These are phyloP conservation scores for Deilephila elpenor DNA, from an alignment of 2,888 invertebrate genomes.

Conservation along the genomic window DNA sequence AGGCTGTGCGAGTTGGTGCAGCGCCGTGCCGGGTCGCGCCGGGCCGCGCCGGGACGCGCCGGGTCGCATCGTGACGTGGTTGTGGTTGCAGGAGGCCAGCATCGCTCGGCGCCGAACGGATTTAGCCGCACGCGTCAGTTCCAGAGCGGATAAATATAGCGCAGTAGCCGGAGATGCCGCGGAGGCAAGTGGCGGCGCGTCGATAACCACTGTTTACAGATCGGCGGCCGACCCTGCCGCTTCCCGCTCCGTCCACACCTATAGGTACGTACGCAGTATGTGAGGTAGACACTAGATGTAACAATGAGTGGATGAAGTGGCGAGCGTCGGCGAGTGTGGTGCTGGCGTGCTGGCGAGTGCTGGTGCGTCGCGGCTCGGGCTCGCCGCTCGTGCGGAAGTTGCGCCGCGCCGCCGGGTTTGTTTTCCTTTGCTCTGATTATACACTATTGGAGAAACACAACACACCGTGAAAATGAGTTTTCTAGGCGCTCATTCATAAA, in stretches of 20 bases:
- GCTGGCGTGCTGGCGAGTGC: neutral
- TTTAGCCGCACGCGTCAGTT: slow-evolving; percentile 80
- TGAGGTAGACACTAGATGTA: slow-evolving; percentile 59
- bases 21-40: slow-evolving; percentile 56
- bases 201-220: slow-evolving; percentile 83
- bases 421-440: slow-evolving; percentile 45
- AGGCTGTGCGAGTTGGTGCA: slow-evolving; percentile 66
- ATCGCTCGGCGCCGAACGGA: slow-evolving; percentile 79
- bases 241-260: slow-evolving; percentile 75
- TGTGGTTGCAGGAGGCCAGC: slow-evolving; percentile 82
- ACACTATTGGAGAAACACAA: slow-evolving; percentile 13
- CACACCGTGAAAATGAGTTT: slow-evolving; percentile 17
- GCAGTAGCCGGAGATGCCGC: slow-evolving; percentile 76
- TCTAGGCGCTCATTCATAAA: slow-evolving; percentile 16
- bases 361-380: neutral
- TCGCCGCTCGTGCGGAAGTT: neutral
- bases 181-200: slow-evolving; percentile 80
- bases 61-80: slow-evolving; percentile 76
- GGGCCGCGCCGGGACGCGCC: slow-evolving; percentile 57
- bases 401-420: slow-evolving; percentile 37
- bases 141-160: slow-evolving; percentile 82
- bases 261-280: slow-evolving; percentile 72
- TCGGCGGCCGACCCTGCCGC: slow-evolving; percentile 79
- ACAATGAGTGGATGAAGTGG: slow-evolving; percentile 56
- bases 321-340: slow-evolving; percentile 10